Conservation (phyloP, 2,888 invertebrate genomes). For the Sinohyriopsis cumingii region DNA sequence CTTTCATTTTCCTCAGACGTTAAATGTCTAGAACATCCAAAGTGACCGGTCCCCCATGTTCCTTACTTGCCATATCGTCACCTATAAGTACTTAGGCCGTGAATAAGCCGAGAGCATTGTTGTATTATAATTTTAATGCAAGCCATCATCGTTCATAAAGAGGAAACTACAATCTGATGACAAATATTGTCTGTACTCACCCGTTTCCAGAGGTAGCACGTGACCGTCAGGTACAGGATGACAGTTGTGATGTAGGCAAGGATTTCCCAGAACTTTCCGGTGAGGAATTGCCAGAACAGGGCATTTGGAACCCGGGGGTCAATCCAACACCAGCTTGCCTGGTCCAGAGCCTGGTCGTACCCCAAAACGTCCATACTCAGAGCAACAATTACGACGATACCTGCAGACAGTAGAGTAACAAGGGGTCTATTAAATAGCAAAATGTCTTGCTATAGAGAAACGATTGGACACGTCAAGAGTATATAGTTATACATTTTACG, state of each 20-base stretch:
- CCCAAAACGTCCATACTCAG: constrained; percentile 51
- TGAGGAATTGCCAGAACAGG: constrained; percentile 58
- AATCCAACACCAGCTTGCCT: constrained; percentile 66
- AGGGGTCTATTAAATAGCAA: too few species aligned
- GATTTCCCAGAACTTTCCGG: constrained; percentile 63
- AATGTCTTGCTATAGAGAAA: too few species aligned
- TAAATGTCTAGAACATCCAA: too few species aligned
- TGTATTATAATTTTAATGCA: too few species aligned
- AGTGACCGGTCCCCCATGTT: too few species aligned
- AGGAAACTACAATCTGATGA: neutral
- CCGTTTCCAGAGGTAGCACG: constrained; percentile 44
- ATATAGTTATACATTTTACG: too few species aligned
- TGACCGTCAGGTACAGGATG: constrained; percentile 47
- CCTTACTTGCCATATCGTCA: too few species aligned
- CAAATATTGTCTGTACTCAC: constrained; percentile 22
- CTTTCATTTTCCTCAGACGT: too few species aligned
- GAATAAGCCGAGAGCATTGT: too few species aligned
- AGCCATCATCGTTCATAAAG: too few species aligned
- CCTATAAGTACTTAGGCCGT: too few species aligned
- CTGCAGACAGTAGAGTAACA: constrained; percentile 24
- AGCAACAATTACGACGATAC: constrained; percentile 38
- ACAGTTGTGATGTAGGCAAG: constrained; percentile 46
- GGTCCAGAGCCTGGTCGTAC: constrained; percentile 47
- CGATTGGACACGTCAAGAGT: too few species aligned
- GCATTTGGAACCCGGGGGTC: constrained; percentile 41